A percentile compares a stretch with the other conserved stretches of the same genome.
Conservation (phyloP, 2,888 invertebrate species). For the Apamea crenata region DNA sequence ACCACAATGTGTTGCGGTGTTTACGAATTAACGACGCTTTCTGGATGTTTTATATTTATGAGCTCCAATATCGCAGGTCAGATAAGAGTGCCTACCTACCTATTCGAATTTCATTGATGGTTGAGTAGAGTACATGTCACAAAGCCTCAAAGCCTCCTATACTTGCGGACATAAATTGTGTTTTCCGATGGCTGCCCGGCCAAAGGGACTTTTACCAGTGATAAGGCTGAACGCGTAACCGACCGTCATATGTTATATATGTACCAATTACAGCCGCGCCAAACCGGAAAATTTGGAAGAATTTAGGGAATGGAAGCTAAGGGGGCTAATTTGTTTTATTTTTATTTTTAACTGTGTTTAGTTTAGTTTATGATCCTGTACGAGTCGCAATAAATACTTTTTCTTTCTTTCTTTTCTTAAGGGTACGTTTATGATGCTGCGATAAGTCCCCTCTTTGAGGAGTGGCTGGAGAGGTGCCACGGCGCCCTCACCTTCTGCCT, state of each 20-base stretch:
- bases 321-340: no score
- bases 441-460: no score
- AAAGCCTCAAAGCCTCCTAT: neutral
- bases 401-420: no score
- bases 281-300: neutral
- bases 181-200: slow-evolving; percentile 35
- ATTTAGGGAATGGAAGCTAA: neutral
- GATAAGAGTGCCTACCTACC: neutral
- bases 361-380: no score
- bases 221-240: neutral
- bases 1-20: neutral
- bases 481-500: no score
- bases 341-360: no score
- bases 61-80: neutral
- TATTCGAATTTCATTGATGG: slow-evolving; percentile 42
- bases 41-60: neutral
- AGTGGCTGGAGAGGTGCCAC: no score
- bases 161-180: slow-evolving; percentile 31
- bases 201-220: slow-evolving; percentile 17
- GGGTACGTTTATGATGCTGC: no score
- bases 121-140: slow-evolving; percentile 22
- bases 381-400: no score
- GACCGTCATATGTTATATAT: slow-evolving; percentile 8
- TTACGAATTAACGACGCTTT: neutral
- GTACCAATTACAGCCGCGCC: neutral